These are phyloP conservation scores for Teinopalpus imperialis DNA, from an alignment of 2,888 invertebrate genomes.

Conservation along the genomic window DNA sequence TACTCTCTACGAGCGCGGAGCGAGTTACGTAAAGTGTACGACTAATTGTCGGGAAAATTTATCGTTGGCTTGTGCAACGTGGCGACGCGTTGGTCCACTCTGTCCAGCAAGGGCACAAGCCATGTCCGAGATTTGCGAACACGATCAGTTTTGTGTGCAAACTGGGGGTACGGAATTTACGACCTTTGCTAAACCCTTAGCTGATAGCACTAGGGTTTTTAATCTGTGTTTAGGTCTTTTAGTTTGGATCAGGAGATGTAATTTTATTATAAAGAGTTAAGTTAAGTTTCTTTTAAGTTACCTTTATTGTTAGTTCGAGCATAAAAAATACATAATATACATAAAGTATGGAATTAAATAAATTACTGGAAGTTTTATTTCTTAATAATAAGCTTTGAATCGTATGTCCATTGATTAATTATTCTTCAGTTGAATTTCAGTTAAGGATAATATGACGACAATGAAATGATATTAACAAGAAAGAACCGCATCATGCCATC, in stretches of 20 bases:
- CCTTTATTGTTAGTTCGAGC: slow-evolving; percentile 12
- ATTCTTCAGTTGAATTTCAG: too few relatives aligned
- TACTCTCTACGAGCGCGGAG: slow-evolving; percentile 26
- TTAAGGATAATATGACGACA: too few relatives aligned
- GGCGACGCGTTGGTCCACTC: not conserved
- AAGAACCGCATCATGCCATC: too few relatives aligned
- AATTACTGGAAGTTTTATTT: slow-evolving; percentile 52
- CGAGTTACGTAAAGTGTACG: slow-evolving; percentile 31
- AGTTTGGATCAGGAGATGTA: slow-evolving; percentile 1
- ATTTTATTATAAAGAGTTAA: slow-evolving; percentile 8
- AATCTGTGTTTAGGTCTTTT: slow-evolving; percentile 4
- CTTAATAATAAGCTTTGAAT: slow-evolving; percentile 40
- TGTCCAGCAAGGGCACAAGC: not conserved
- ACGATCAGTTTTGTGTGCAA: slow-evolving; percentile 6
- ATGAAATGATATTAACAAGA: too few relatives aligned
- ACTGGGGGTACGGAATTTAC: slow-evolving; percentile 7
- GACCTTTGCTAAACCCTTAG: slow-evolving; percentile 2
- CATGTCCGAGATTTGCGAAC: not conserved
- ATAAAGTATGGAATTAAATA: slow-evolving; percentile 49
- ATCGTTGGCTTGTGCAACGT: slow-evolving; percentile 1
- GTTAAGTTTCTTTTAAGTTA: slow-evolving; percentile 3
- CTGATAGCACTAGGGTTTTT: not conserved
- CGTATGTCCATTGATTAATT: slow-evolving; percentile 9
- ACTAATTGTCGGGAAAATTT: slow-evolving; percentile 27
- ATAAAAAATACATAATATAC: slow-evolving; percentile 12